A percentile compares a stretch with the other conserved stretches of the same genome.
Evolutionary conservation across 2,797 vertebrate genomes (phyloP).

Genomic region (Trachurus trachurus): DNA sequence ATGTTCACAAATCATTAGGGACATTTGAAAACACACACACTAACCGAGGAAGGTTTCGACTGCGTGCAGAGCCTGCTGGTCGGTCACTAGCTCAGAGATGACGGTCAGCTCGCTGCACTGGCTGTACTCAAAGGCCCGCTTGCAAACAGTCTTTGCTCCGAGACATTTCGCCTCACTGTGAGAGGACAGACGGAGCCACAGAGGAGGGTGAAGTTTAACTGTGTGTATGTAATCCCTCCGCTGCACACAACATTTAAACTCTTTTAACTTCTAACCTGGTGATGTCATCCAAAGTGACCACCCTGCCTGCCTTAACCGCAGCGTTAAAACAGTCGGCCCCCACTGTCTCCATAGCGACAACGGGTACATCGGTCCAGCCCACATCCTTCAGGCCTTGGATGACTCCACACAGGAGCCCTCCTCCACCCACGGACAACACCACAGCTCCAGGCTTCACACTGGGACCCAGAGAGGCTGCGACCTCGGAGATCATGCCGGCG

Average conservation of each 20-base stretch:
- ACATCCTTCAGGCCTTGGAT: slow-evolving; percentile 83
- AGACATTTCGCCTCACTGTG: slow-evolving; percentile 86
- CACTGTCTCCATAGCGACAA: slow-evolving; percentile 86
- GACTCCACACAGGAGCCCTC: slow-evolving; percentile 88
- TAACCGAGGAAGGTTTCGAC: slow-evolving; percentile 76
- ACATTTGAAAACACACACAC: slow-evolving; percentile 19
- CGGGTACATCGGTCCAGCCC: slow-evolving; percentile 85
- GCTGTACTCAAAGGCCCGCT: slow-evolving; percentile 80
- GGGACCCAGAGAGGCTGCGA: slow-evolving; percentile 72
- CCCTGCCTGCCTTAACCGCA: slow-evolving; percentile 78
- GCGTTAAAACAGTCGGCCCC: slow-evolving; percentile 87
- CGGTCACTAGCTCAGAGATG: slow-evolving; percentile 77
- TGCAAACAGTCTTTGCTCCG: slow-evolving; percentile 80
- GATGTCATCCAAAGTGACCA: slow-evolving; percentile 87
- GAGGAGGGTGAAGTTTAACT: background rate
- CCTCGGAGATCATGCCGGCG: slow-evolving; percentile 82
- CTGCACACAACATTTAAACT: background rate
- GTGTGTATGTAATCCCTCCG: accelerated
- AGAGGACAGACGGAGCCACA: background rate
- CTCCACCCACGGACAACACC: slow-evolving; percentile 86
- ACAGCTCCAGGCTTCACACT: slow-evolving; percentile 82
- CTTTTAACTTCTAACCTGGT: slow-evolving; percentile 80
- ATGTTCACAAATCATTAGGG: background rate
- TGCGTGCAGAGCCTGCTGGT: slow-evolving; percentile 76
- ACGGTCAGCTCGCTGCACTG: slow-evolving; percentile 59